phyloP scores from a whole-genome alignment of 2,888 invertebrate species.

The Homarus gammarus region DNA sequence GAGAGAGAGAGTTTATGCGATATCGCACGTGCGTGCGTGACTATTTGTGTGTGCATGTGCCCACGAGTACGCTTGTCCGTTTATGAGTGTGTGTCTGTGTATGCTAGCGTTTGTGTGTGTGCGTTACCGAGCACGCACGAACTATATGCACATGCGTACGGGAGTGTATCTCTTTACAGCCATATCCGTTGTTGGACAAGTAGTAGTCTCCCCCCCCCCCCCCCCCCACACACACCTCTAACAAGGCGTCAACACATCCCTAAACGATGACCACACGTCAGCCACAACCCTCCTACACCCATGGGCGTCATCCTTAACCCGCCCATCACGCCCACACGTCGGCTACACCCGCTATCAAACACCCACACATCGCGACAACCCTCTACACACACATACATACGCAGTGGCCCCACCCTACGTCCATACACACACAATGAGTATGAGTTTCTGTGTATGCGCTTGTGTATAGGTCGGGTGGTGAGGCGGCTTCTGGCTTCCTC shows the following conservation, averaged over 20 bases:
- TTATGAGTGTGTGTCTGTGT: constrained; percentile 27
- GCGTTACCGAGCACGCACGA: neutral
- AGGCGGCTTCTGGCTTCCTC: too few relatives aligned
- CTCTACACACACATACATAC: neutral
- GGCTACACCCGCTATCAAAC: neutral
- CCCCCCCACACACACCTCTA: too few relatives aligned
- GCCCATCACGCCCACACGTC: neutral
- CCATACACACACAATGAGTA: neutral
- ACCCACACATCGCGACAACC: constrained; percentile 6
- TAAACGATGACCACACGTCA: neutral
- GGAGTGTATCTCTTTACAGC: neutral
- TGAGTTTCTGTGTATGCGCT: too few relatives aligned
- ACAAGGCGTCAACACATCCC: neutral
- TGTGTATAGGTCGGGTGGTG: too few relatives aligned
- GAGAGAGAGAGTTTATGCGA: too few relatives aligned
- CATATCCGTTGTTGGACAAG: neutral
- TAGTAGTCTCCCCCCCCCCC: too few relatives aligned
- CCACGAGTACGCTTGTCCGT: constrained; percentile 2
- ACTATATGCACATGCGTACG: neutral
- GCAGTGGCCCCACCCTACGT: neutral
- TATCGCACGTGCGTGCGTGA: neutral
- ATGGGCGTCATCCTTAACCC: neutral
- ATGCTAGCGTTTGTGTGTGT: constrained; percentile 16
- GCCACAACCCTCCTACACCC: neutral
- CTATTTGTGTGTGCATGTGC: constrained; percentile 16